Evolutionary conservation across 2,113 vertebrate genomes (phyloP).

Genomic region (Sturnus vulgaris): DNA sequence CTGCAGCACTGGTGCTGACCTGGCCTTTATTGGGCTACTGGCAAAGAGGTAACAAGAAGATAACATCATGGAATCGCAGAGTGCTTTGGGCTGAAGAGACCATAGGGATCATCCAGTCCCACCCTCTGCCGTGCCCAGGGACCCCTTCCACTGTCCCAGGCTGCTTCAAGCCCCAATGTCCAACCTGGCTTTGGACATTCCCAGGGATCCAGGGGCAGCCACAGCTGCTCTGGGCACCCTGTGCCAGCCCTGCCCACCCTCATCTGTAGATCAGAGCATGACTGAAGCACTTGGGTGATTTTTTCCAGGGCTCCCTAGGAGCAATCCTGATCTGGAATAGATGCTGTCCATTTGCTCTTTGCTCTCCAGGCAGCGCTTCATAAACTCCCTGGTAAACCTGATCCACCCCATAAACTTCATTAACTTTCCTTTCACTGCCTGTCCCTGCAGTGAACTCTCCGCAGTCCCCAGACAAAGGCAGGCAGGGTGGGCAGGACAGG

Average conservation of each 20-base stretch:
- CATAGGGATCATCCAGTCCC: not conserved
- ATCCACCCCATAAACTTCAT: not conserved
- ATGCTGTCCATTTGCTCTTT: not conserved
- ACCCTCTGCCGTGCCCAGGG: not conserved
- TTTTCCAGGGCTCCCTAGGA: not conserved
- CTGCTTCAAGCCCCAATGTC: accelerated
- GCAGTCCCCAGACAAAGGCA: constrained; percentile 28
- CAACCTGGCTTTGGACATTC: accelerated
- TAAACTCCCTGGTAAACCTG: not conserved
- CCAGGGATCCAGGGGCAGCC: not conserved
- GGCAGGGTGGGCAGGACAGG: constrained; percentile 41
- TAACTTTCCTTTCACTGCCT: not conserved
- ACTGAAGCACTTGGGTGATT: not conserved
- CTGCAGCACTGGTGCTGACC: not conserved
- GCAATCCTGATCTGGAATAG: not conserved
- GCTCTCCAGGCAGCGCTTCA: not conserved
- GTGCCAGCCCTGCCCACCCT: not conserved
- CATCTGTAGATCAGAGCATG: not conserved
- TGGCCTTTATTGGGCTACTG: not conserved
- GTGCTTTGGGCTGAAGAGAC: not conserved
- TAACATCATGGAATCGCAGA: not conserved
- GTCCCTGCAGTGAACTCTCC: not conserved
- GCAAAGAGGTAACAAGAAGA: not conserved
- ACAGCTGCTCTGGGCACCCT: not conserved
- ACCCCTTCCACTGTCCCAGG: not conserved